Base-by-base conservation (phyloP, 2,113 vertebrate genomes). In the Scatophagus argus region DNA sequence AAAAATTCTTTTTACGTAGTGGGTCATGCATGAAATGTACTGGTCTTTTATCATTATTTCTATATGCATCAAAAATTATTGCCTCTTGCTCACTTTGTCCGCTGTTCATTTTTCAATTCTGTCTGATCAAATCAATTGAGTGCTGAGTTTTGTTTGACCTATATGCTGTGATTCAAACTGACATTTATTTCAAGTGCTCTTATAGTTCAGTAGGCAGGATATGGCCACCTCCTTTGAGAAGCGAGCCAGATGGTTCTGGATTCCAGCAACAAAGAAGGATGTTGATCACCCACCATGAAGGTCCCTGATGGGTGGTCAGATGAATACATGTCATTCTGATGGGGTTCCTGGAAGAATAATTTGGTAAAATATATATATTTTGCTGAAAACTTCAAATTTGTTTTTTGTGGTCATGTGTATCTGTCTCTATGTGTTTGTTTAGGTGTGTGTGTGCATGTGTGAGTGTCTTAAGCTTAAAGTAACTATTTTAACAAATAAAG, bases 161-260 rank as follows among this genome's bases (percentile, higher is more conserved):
- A 49, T 46, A 25, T 17, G 27, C 56, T 41, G 5, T 49, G 38
- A 70, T 54, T 14, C 32, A 59, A 63, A 34, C 49, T 56, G 60
- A 73, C 34, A 51, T 67, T 70, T n/a, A 69, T 61, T 61, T 59
- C 12, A 10, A 56, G 32, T 41, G 54, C 36, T 47, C 32, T 43
- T 43, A 52, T 36, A 25, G 31, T 59, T 74, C 23, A 83, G 46
- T 10, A 14, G 9, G 51, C 32, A 60, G 32, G 34, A 27, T 59
- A 44, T 29, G 43, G 55, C 32, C 17, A 52, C 31, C 66, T 39
- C 21, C 51, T 75, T 27, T 41, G 41, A 78, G 69, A 81, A 72
- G 27, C 29, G 66, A 75, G 62, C 78, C 78, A 81, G 76, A 88
- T 77, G 67, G 31, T 29, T 54, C 32, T 47, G 16, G 44, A 61